Evolutionary conservation across 2,113 vertebrate genomes (phyloP), one percentile per base, ranked within the genome.

Genomic region (Tragelaphus imberbis): DNA sequence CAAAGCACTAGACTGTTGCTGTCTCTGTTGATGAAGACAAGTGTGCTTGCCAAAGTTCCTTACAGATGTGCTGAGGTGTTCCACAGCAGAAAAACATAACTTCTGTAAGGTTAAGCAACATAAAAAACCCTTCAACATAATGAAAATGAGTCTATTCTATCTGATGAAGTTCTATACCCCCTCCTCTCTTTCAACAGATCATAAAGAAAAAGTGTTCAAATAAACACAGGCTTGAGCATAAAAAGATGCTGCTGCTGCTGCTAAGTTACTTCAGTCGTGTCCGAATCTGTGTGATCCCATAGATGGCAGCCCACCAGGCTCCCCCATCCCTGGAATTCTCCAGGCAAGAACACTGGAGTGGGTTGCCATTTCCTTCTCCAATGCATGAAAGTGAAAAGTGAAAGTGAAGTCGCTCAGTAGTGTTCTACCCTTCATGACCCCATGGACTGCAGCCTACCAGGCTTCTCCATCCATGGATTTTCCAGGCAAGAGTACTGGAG

Each of bases 21-120:
- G n/a, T 49, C 36, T 95, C 23, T 94, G n/a, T 27, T 91, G 97
- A 96, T 96, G 90, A 98, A 97, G 97, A 95, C 51, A 95, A 96
- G 87, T 96, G 51, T 91, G 84, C 51, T 96, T 92, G 71, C 90
- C 84, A 88, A 87, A 86, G 30, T 77, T 94, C 79, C 80, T 87
- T 97, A 81, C 40, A 90, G 95, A 97, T 90, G 87, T 94, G 92
- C 84, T 95, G 88, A 97, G 95, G 84, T 96, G 59, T 87, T 84
- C 71, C 4, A 1, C 25, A 44, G 75, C 84, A 90, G 33, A 90
- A 55, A 97, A 94, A 84, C 71, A 55, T 82, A 92, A 84, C 55
- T 58, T 96, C 53, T 63, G 61, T 77, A 59, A 90, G 47, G 9
- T 80, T 65, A 97, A 87, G 25, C 28, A 79, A 84, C 84, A 88